These are phyloP conservation scores for Polyodon spathula DNA, from an alignment of 2,113 vertebrate genomes.

Conservation along the genomic window DNA sequence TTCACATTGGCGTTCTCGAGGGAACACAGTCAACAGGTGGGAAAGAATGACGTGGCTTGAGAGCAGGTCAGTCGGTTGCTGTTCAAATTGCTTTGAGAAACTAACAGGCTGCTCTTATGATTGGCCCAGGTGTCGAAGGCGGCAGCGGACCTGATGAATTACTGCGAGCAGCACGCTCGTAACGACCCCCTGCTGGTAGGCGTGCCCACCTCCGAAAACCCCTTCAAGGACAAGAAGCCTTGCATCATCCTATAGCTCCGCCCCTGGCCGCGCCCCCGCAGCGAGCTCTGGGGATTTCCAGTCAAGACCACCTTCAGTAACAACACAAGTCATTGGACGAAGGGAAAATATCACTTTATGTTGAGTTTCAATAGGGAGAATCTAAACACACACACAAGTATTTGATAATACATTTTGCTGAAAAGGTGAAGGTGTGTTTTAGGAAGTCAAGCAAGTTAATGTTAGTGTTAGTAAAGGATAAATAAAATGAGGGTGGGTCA, in stretches of 20 bases:
- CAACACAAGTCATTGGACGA: background rate
- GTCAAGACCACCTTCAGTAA: constrained; percentile 7
- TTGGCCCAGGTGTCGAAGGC: constrained; percentile 64
- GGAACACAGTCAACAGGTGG: too few relatives aligned
- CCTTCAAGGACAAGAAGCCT: constrained; percentile 76
- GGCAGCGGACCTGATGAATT: constrained; percentile 64
- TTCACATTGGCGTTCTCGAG: too few relatives aligned
- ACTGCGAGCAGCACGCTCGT: constrained; percentile 68
- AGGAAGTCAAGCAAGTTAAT: too few relatives aligned
- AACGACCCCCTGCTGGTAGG: constrained; percentile 67
- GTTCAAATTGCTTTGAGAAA: too few relatives aligned
- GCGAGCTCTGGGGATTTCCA: constrained; percentile 6
- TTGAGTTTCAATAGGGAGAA: background rate
- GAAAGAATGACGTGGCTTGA: too few relatives aligned
- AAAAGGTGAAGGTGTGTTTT: constrained; percentile 5
- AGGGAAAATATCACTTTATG: background rate
- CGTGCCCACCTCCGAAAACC: constrained; percentile 65
- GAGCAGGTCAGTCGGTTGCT: background rate
- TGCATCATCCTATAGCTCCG: constrained; percentile 61
- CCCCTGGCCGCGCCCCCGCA: background rate
- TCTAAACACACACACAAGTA: background rate
- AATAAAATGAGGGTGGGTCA: background rate
- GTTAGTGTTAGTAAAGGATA: too few relatives aligned
- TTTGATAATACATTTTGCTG: constrained; percentile 6
- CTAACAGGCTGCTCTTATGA: background rate